Evolutionary conservation across 2,888 invertebrate genomes (phyloP).

Genomic region (Capitulum mitella): DNA sequence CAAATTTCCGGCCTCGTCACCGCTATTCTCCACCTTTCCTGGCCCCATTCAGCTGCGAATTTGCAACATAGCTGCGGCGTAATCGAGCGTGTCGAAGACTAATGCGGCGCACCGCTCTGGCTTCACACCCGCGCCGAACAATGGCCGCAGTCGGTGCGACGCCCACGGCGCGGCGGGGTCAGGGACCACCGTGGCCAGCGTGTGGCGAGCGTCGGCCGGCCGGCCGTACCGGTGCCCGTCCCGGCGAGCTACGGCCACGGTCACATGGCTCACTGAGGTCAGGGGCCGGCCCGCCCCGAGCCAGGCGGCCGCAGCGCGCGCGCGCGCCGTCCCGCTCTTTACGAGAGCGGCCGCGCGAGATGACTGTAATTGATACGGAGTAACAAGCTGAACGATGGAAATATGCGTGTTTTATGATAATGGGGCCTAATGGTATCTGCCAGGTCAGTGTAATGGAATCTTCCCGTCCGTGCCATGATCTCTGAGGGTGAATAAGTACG

Average conservation of each 20-base stretch:
- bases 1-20: neutral
- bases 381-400: conserved; percentile 12
- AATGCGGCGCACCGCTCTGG: neutral
- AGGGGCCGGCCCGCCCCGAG: neutral
- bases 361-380: conserved; percentile 23
- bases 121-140: neutral
- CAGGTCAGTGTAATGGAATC: neutral
- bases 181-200: too few species aligned
- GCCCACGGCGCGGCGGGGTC: neutral
- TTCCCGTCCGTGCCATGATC: neutral
- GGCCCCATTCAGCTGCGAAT: conserved; percentile 1
- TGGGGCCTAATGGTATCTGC: neutral
- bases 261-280: too few species aligned
- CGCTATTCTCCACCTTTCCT: neutral
- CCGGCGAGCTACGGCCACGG: neutral
- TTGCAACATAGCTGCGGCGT: conserved; percentile 1
- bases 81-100: conserved; percentile 10
- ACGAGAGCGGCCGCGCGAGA: neutral
- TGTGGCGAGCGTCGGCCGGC: neutral
- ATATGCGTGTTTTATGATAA: conserved; percentile 21
- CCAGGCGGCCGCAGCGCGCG: neutral
- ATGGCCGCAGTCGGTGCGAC: neutral
- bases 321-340: neutral
- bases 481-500: neutral
- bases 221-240: neutral